Evolutionary conservation across 2,113 vertebrate species (phyloP).

Genomic region (Perccottus glenii): DNA sequence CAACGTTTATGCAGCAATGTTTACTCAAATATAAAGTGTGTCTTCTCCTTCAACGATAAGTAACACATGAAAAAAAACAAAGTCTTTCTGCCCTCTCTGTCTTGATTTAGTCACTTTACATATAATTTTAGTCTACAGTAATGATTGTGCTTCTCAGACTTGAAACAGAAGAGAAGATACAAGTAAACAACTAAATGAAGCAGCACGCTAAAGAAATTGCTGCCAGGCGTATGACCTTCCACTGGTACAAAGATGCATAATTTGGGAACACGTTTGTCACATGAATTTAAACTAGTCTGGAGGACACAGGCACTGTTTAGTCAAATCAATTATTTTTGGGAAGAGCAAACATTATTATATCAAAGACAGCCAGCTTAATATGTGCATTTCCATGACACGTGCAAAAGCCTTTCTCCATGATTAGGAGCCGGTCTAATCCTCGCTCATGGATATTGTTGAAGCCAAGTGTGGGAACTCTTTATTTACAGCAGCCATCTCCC

Average conservation of each 20-base stretch:
- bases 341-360: constrained; percentile 17
- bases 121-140: not conserved
- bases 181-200: not conserved
- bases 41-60: not conserved
- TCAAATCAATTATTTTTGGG: constrained; percentile 27
- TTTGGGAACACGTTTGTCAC: not conserved
- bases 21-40: too few relatives aligned
- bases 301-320: constrained; percentile 5
- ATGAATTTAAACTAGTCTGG: not conserved
- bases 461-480: constrained; percentile 66
- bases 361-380: constrained; percentile 29
- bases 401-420: constrained; percentile 34
- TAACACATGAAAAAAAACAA: not conserved
- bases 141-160: not conserved
- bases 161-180: not conserved
- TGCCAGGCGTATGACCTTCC: not conserved
- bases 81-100: not conserved
- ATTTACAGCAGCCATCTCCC: constrained; percentile 59
- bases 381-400: constrained; percentile 44
- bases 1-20: too few relatives aligned
- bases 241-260: not conserved
- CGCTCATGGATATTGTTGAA: constrained; percentile 40
- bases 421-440: constrained; percentile 49
- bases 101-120: not conserved
- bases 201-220: not conserved